Conservation (phyloP, 2,113 vertebrate species). For the Serilophus lunatus region DNA sequence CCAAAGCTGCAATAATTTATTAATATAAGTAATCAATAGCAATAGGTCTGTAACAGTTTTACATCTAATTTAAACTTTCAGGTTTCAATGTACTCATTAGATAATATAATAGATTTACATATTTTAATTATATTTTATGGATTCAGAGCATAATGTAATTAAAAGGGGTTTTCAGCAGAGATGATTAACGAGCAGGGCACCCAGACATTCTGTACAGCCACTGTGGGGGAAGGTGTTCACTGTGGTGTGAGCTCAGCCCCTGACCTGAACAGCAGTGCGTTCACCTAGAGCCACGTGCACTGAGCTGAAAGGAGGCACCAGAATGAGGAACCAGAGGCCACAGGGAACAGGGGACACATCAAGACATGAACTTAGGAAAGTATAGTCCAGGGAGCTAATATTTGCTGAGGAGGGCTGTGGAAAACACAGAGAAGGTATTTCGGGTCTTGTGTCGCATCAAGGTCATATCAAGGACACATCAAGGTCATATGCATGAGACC, state of each 20-base stretch:
- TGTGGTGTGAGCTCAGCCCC: neutral
- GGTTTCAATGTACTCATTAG: slow-evolving; percentile 74
- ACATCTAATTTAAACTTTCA: slow-evolving; percentile 73
- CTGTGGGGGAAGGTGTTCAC: neutral
- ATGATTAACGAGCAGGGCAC: slow-evolving; percentile 66
- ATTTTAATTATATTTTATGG: slow-evolving; percentile 80
- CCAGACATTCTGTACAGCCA: neutral
- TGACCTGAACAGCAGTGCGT: neutral
- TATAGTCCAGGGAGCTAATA: neutral
- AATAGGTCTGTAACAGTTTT: slow-evolving; percentile 69
- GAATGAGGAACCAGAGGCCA: neutral
- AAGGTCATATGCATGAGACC: neutral
- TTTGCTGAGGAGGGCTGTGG: neutral
- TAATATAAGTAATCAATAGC: slow-evolving; percentile 65
- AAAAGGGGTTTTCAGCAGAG: slow-evolving; percentile 56
- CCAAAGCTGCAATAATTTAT: slow-evolving; percentile 59
- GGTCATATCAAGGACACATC: neutral
- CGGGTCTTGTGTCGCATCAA: neutral
- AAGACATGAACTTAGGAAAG: neutral
- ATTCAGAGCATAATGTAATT: slow-evolving; percentile 76
- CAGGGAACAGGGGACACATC: neutral
- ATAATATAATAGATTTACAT: slow-evolving; percentile 77
- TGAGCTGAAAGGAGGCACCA: neutral
- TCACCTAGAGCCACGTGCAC: rapidly evolving
- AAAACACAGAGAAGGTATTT: neutral